These are phyloP conservation scores for Pteruthius melanotis DNA, from an alignment of 2,113 vertebrate species.

Conservation along the genomic window DNA sequence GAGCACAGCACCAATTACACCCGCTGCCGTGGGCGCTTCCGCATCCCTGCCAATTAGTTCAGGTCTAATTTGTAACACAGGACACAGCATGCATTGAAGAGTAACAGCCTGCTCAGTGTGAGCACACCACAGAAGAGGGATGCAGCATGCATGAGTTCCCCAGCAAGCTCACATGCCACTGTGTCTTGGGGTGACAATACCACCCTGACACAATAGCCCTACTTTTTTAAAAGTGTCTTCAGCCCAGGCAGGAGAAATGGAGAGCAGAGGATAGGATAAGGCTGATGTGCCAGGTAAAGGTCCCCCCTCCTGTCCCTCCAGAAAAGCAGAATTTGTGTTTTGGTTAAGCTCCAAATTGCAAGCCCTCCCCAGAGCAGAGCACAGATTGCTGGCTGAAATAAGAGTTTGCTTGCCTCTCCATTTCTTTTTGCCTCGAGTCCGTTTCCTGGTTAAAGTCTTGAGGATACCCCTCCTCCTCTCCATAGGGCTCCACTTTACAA, in stretches of 20 bases:
- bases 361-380: slow-evolving; percentile 39
- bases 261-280: not conserved
- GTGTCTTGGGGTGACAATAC: no score
- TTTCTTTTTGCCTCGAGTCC: slow-evolving; percentile 51
- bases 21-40: rapidly evolving
- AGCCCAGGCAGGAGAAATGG: not conserved
- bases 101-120: not conserved
- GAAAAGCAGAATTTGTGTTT: not conserved
- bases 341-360: not conserved
- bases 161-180: not conserved
- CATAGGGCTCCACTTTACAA: slow-evolving; percentile 60
- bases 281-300: not conserved
- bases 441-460: slow-evolving; percentile 61
- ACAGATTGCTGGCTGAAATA: slow-evolving; percentile 15
- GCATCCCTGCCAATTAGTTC: not conserved
- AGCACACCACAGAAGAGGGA: not conserved
- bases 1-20: not conserved
- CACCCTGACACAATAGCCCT: not conserved
- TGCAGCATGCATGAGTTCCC: not conserved
- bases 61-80: not conserved
- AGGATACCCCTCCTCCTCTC: slow-evolving; percentile 60
- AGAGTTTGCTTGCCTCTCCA: slow-evolving; percentile 66
- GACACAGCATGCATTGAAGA: not conserved
- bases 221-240: not conserved
- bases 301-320: not conserved